Conservation (phyloP, 1,140 invertebrate genomes). For the Hyposmocoma kahamanoa region DNA sequence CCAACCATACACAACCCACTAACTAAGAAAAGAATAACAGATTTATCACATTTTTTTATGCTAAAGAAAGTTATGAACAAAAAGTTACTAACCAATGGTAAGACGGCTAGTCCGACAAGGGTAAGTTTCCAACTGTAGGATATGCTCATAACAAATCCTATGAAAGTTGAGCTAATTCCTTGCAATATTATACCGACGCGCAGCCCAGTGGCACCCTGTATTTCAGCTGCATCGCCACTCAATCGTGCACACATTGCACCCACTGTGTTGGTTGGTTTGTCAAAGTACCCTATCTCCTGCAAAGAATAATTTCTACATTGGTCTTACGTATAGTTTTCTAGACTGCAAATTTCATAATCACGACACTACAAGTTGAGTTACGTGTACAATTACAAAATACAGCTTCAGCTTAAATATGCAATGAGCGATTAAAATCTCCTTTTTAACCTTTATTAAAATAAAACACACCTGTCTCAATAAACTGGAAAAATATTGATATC, state of each 20-base stretch:
- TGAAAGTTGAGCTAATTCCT: slow-evolving; percentile 81
- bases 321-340: too few species aligned
- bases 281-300: slow-evolving; percentile 89
- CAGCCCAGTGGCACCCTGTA: slow-evolving; percentile 90
- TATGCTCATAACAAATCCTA: slow-evolving; percentile 83
- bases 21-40: too few species aligned
- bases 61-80: too few species aligned
- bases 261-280: slow-evolving; percentile 83
- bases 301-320: too few species aligned
- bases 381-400: background rate
- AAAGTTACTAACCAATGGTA: slow-evolving; percentile 83
- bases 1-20: slow-evolving; percentile 67
- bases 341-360: too few species aligned
- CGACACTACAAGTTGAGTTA: background rate
- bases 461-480: slow-evolving; percentile 60
- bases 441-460: too few species aligned
- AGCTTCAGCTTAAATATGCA: background rate
- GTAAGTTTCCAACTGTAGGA: slow-evolving; percentile 89
- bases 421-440: too few species aligned
- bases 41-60: too few species aligned
- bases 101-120: slow-evolving; percentile 82
- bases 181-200: slow-evolving; percentile 87
- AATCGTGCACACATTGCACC: slow-evolving; percentile 86
- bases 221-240: slow-evolving; percentile 85
- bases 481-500: slow-evolving; percentile 70